Evolutionary conservation across 2,797 vertebrate species (phyloP).

Genomic region (Psittacula derbiana): DNA sequence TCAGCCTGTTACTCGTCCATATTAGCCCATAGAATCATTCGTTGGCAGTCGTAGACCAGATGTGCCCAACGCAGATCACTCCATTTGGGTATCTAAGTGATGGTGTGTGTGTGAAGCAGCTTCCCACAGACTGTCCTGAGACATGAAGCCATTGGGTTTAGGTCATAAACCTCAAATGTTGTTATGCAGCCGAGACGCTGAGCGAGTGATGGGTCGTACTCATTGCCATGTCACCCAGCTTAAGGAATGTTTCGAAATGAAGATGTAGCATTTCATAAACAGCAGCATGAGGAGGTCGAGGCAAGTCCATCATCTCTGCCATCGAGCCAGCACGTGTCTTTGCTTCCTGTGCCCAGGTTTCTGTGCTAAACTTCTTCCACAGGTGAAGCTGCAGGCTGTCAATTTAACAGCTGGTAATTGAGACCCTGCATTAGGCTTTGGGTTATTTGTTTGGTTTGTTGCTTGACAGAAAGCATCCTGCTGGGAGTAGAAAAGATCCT

Average conservation of each 20-base stretch:
- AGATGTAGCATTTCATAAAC: slow-evolving; percentile 17
- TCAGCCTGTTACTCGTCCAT: slow-evolving; percentile 61
- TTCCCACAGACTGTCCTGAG: slow-evolving; percentile 9
- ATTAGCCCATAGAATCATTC: slow-evolving; percentile 58
- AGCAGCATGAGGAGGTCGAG: neutral
- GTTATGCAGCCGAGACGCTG: neutral
- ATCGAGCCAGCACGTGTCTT: neutral
- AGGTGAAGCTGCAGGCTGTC: neutral
- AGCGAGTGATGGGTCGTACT: neutral
- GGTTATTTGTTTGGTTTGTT: neutral
- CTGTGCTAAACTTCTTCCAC: neutral
- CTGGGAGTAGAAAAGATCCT: neutral
- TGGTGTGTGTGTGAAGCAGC: neutral
- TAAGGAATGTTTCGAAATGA: neutral
- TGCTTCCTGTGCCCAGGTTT: neutral
- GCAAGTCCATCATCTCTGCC: slow-evolving; percentile 5
- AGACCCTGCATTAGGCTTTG: neutral
- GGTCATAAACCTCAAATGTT: slow-evolving; percentile 43
- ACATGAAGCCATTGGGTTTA: neutral
- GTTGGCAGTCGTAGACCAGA: neutral
- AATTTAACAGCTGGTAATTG: neutral
- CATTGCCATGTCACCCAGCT: slow-evolving; percentile 46
- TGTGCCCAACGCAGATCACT: slow-evolving; percentile 25
- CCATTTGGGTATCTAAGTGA: neutral
- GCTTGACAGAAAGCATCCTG: neutral